A percentile compares a stretch with the other conserved stretches of the same genome.
Evolutionary conservation across 1,140 invertebrate genomes (phyloP).

Genomic region (Bursaphelenchus mucronatus): DNA sequence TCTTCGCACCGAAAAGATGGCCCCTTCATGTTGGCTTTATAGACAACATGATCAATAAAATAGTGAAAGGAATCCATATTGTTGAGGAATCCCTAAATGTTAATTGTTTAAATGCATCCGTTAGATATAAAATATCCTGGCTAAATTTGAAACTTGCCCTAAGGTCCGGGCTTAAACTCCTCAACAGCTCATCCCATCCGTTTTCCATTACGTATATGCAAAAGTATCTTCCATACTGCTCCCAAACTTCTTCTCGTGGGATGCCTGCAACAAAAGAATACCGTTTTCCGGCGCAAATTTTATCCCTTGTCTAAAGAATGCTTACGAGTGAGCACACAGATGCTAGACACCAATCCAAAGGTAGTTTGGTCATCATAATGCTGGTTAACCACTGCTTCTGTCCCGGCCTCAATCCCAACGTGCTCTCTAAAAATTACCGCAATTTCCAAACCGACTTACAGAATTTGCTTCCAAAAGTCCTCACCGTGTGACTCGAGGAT

Average conservation of each 20-base stretch:
- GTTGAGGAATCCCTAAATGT: constrained; percentile 34
- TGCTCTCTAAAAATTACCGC: not conserved
- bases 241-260: constrained; percentile 41
- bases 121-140: constrained; percentile 24
- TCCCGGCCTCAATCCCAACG: constrained; percentile 38
- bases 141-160: not conserved
- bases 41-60: constrained; percentile 32
- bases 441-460: constrained; percentile 23
- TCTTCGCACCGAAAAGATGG: constrained; percentile 59
- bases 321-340: constrained; percentile 37
- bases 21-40: constrained; percentile 44
- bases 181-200: constrained; percentile 48
- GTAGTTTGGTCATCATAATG: constrained; percentile 42
- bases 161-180: constrained; percentile 46
- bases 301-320: not conserved
- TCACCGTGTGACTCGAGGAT: constrained; percentile 17
- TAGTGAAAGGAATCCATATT: constrained; percentile 46
- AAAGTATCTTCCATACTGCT: constrained; percentile 40
- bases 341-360: constrained; percentile 35
- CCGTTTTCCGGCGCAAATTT: not conserved
- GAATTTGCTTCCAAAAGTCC: constrained; percentile 37
- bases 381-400: constrained; percentile 48
- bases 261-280: constrained; percentile 27
- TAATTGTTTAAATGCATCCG: not conserved
- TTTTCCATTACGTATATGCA: constrained; percentile 48